Percentiles rank a stretch among this genome's conserved stretches.
Conservation (phyloP, 2,113 vertebrate genomes). For the Agapornis roseicollis region DNA sequence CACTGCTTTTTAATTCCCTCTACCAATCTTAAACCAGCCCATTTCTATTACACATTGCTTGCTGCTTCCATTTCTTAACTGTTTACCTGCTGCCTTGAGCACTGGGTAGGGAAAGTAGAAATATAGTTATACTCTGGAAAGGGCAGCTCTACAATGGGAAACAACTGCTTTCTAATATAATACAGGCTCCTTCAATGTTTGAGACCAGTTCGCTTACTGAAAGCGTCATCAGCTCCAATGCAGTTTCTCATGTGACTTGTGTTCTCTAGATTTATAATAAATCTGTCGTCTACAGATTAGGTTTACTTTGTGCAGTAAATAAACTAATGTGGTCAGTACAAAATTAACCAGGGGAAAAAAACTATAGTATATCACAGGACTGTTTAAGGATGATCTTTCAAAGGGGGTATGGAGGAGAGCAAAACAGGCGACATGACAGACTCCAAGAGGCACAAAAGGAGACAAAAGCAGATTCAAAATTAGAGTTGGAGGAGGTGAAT, state of each 20-base stretch:
- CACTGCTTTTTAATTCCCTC: neutral
- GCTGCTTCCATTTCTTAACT: neutral
- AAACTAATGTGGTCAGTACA: neutral
- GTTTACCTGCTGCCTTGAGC: neutral
- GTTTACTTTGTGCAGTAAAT: neutral
- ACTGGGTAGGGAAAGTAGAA: neutral
- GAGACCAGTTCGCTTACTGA: neutral
- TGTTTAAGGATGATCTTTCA: neutral
- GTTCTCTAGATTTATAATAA: neutral
- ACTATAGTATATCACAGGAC: neutral
- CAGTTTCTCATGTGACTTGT: fast-evolving
- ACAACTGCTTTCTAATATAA: neutral
- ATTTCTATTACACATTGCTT: neutral
- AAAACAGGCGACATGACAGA: neutral
- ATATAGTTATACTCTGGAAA: neutral
- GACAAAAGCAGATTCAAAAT: neutral
- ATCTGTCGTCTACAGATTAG: neutral
- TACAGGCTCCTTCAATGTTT: neutral
- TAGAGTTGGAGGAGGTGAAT: neutral
- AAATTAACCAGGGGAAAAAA: neutral
- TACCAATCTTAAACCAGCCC: neutral
- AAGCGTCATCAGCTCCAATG: neutral
- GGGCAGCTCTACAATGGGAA: neutral
- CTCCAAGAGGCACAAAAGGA: neutral
- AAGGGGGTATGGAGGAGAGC: neutral